Evolutionary conservation across 2,113 vertebrate genomes (phyloP).

Genomic region (Typhlomys cinereus): DNA sequence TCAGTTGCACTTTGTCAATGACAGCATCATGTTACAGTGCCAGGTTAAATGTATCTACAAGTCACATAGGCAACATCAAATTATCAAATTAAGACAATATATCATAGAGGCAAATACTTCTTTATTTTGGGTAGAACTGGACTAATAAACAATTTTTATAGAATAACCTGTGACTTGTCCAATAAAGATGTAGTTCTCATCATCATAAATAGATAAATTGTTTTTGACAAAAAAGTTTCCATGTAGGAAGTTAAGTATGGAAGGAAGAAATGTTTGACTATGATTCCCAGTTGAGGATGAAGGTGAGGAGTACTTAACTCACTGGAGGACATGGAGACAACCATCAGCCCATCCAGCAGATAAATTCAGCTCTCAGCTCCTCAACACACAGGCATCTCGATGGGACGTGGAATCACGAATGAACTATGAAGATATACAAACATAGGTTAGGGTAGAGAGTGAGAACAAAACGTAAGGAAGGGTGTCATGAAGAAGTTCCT

Average conservation of each 20-base stretch:
- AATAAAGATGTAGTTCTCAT: not conserved
- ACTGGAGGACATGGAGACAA: not conserved
- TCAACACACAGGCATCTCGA: not conserved
- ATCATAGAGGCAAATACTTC: not conserved
- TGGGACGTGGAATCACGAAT: not conserved
- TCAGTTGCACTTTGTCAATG: not conserved
- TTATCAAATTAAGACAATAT: not conserved
- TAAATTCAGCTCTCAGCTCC: not conserved
- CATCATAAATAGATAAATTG: not conserved
- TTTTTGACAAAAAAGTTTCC: not conserved
- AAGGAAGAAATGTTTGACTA: not conserved
- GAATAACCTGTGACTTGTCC: not conserved
- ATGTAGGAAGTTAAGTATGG: not conserved
- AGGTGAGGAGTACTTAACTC: not conserved
- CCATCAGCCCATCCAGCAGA: not conserved
- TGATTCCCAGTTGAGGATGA: not conserved
- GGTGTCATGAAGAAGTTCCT: not conserved
- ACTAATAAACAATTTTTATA: slow-evolving; percentile 8
- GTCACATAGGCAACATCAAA: not conserved
- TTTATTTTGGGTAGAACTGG: not conserved
- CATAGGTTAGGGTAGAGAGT: not conserved
- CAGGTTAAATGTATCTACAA: not conserved
- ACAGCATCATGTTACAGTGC: not conserved
- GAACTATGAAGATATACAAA: not conserved
- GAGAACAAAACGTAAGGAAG: not conserved